Evolutionary conservation across 1,140 invertebrate genomes (phyloP), one percentile per base, ranked within the genome.

Genomic region (Calycopis cecrops): DNA sequence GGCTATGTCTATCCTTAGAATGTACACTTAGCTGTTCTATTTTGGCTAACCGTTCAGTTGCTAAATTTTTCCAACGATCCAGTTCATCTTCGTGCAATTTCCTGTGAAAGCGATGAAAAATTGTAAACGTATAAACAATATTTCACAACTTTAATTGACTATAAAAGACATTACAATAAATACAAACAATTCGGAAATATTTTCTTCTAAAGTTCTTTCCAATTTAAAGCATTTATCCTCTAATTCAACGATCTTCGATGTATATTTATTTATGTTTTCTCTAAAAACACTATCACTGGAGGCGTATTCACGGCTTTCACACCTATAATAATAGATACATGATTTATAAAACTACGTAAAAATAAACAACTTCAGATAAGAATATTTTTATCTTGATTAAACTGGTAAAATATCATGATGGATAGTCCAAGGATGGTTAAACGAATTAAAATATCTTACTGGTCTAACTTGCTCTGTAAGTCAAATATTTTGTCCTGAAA

Each of bases 201-300:
- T 71, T 42, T 66, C 69, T 28, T 88, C 85, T 38, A 87, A 40
- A 54, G 81, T 75, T 64, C 67, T 85, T 65, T 86, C 71, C 10
- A 85, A 50, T 55, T 76, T 82, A 60, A 88, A 88, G 65, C 76
- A 81, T 51, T 77, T 78, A 17, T 85, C 75, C 69, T 88, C 85
- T 38, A 87, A 65, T 52, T 84, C 71, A n/a, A 73, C 61, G 50
- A 83, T 80, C 67, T 82, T 86, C 16, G 62, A 54, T 17, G 67
- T 67, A 62, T 81, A 82, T 69, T 87, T 87, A 59, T 56, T 73
- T 21, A 71, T 63, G 9, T 65, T 52, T 51, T 71, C 72, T 60
- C 79, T 82, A 33, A 74, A 47, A 42, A 64, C 61, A 44, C 17
- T 44, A 51, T 60, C 54, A 21, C 66, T 67, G 33, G 62, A 47